Conservation (phyloP, 2,888 invertebrate species). For the Nephrotoma flavescens region DNA sequence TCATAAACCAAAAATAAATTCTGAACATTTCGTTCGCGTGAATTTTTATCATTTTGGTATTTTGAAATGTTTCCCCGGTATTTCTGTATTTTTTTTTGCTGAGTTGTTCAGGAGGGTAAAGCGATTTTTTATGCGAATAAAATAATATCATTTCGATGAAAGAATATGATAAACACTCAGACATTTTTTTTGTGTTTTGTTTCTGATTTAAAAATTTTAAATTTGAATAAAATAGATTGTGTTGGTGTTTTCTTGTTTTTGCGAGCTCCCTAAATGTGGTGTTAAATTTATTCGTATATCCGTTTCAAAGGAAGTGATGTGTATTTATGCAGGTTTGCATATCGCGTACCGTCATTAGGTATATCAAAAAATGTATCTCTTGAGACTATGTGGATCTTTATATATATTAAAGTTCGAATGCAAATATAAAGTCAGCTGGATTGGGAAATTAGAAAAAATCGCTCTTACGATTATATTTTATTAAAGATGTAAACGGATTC, state of each 20-base stretch:
- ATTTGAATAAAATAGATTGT: background rate
- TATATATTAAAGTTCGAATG: background rate
- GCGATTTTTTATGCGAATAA: background rate
- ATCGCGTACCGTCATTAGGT: background rate
- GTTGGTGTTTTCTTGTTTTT: background rate
- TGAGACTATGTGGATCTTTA: background rate
- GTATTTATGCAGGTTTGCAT: background rate
- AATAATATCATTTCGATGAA: background rate
- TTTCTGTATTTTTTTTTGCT: background rate
- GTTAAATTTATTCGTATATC: background rate
- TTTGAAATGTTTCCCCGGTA: background rate
- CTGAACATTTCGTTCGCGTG: background rate
- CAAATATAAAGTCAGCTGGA: too few relatives aligned
- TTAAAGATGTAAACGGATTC: too few relatives aligned
- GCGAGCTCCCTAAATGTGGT: background rate
- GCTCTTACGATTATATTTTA: too few relatives aligned
- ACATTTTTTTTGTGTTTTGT: background rate
- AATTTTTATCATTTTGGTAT: background rate
- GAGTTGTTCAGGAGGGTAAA: background rate
- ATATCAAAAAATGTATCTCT: background rate
- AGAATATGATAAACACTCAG: background rate
- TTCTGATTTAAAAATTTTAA: background rate
- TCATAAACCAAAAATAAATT: background rate
- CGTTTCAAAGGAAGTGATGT: background rate
- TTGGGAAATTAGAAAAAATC: too few relatives aligned